Base-by-base conservation (phyloP, 2,113 vertebrate genomes). In the Semnopithecus entellus region DNA sequence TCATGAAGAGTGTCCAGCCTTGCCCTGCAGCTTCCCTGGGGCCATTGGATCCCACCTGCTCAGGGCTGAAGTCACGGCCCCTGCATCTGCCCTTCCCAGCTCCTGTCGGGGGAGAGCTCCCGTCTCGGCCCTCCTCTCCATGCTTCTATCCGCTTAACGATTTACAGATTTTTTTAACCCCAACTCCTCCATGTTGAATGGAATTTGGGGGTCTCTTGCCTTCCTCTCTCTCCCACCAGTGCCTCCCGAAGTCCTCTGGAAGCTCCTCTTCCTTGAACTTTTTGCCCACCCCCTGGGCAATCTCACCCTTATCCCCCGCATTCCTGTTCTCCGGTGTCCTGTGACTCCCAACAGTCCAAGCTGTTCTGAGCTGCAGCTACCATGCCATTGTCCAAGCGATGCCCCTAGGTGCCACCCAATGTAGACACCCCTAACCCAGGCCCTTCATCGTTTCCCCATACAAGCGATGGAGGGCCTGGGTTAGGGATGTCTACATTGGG, bases 1-100 rank as follows among this genome's bases (percentile, higher is more conserved):
- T 18, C n/a, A 3, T 0, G 14, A 32, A 30, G 27, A 6, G 5
- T 25, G 38, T 32, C 40, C 23, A 30, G 2, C 2, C 27, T 35
- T 52, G 64, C 5, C 6, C 32, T 52, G 75, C 61, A 81, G 82
- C 50, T 16, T 38, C 52, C 10, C 6, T 16, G 3, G 23, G n/a
- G 22, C 3, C 27, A 4, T 5, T 22, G 1, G 20, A 22, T 10
- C 35, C n/a, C 17, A 2, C 2, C 13, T 0, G 2, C 16, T 27
- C 8, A 8, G 30, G 23, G 4, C 0, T 30, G 89, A 35, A 16
- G 83, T 8, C 0, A 30, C 1, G 13, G 5, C 12, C 25, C 35
- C 32, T 25, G 40, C 25, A 3, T 64, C 9, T 30, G 64, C 30
- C 20, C 18, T 13, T 64, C 40, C 13, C 0, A 8, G 68, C 3